phyloP scores from a whole-genome alignment of 1,140 invertebrate species.

The Pararge aegeria region DNA sequence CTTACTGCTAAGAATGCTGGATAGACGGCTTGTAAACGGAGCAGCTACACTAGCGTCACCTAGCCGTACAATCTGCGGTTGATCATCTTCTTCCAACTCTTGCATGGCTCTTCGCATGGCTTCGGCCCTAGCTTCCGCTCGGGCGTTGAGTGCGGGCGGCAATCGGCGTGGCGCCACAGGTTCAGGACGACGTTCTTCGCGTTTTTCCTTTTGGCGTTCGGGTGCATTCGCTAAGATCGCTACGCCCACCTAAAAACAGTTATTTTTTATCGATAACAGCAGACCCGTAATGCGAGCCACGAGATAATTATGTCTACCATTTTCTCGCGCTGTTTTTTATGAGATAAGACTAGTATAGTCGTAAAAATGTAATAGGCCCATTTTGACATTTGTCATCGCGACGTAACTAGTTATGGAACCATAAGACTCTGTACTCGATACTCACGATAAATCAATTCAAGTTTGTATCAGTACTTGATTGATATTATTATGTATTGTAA shows the following conservation, averaged over 20 bases:
- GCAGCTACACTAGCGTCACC: slow-evolving; percentile 99
- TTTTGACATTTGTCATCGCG: no score
- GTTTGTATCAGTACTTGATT: no score
- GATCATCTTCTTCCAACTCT: slow-evolving; percentile 95
- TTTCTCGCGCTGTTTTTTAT: no score
- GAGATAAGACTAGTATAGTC: no score
- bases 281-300: no score
- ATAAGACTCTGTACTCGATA: no score
- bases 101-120: slow-evolving; percentile 89
- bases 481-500: no score
- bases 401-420: no score
- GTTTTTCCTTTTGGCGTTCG: slow-evolving; percentile 73
- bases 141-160: slow-evolving; percentile 37
- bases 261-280: background rate
- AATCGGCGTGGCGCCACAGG: slow-evolving; percentile 52
- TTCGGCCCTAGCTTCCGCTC: slow-evolving; percentile 48
- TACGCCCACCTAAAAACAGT: slow-evolving; percentile 83
- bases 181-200: slow-evolving; percentile 47
- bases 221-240: slow-evolving; percentile 94
- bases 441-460: no score
- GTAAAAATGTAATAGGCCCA: no score
- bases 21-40: slow-evolving; percentile 98
- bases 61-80: slow-evolving; percentile 93
- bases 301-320: no score
- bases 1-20: slow-evolving; percentile 97